Percentiles rank a stretch among this genome's conserved stretches.
Conservation (phyloP, 37 sponge, comb jelly and placozoan species). For the Ianthella basta region DNA sequence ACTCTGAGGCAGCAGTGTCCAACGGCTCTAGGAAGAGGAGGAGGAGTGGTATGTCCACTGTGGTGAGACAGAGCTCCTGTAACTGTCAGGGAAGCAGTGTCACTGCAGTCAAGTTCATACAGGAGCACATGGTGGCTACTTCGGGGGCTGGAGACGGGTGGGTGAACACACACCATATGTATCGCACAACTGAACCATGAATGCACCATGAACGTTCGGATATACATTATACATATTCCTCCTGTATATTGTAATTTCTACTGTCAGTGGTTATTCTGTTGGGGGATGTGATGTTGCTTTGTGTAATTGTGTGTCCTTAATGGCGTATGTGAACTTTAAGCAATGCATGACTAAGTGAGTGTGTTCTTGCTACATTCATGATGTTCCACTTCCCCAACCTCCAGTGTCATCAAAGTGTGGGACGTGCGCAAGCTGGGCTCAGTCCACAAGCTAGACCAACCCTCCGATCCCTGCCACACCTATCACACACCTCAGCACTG, state of each 20-base stretch:
- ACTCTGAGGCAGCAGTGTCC: slow-evolving; percentile 13
- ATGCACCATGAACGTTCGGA: too few relatives aligned
- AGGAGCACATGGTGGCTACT: slow-evolving; percentile 56
- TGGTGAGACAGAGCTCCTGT: background rate
- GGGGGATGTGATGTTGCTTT: too few relatives aligned
- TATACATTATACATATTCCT: too few relatives aligned
- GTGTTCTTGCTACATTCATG: too few relatives aligned
- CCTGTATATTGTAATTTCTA: too few relatives aligned
- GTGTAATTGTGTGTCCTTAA: too few relatives aligned
- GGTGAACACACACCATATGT: background rate
- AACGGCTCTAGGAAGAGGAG: background rate
- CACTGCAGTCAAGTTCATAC: slow-evolving; percentile 65
- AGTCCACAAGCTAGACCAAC: slow-evolving; percentile 14
- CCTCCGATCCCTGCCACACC: background rate
- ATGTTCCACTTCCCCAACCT: background rate
- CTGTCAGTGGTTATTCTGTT: too few relatives aligned
- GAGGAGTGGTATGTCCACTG: background rate
- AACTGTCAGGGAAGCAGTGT: slow-evolving; percentile 43
- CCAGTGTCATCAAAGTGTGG: slow-evolving; percentile 79
- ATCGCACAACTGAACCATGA: too few relatives aligned
- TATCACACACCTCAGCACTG: background rate
- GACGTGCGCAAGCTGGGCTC: slow-evolving; percentile 52
- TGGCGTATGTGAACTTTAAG: too few relatives aligned
- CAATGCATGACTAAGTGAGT: background rate
- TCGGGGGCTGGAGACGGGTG: slow-evolving; percentile 73